phyloP scores from a whole-genome alignment of 1,140 invertebrate species.

The Episyrphus balteatus region DNA sequence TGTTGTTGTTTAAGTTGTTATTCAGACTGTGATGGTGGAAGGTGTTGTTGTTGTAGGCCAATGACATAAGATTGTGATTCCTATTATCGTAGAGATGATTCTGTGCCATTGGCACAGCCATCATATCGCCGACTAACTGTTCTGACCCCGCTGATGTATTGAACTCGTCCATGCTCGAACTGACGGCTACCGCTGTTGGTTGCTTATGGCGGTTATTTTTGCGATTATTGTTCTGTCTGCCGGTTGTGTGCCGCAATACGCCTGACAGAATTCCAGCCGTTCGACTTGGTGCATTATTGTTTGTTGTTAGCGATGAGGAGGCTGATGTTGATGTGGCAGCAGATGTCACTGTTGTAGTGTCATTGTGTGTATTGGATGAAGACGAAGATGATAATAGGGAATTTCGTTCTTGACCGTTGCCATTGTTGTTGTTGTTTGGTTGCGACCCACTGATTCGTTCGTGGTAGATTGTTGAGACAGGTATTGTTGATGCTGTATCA shows the following conservation, averaged over 20 bases:
- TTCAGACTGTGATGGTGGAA: slow-evolving; percentile 6
- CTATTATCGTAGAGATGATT: slow-evolving; percentile 23
- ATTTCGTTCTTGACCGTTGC: slow-evolving; percentile 30
- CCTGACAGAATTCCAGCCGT: slow-evolving; percentile 4
- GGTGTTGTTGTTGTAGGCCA: slow-evolving; percentile 16
- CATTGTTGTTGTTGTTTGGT: slow-evolving; percentile 9
- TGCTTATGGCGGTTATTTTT: slow-evolving; percentile 8
- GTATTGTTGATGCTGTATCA: slow-evolving; percentile 36
- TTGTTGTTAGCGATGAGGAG: slow-evolving; percentile 5
- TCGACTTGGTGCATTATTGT: not conserved
- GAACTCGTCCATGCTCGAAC: slow-evolving; percentile 17
- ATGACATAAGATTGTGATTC: slow-evolving; percentile 28
- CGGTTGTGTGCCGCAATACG: slow-evolving; percentile 5
- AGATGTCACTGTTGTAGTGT: slow-evolving; percentile 25
- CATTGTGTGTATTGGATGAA: slow-evolving; percentile 17
- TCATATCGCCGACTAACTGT: slow-evolving; percentile 22
- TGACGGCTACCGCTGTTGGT: slow-evolving; percentile 10
- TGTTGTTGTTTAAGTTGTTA: slow-evolving; percentile 6
- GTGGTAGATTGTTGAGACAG: slow-evolving; percentile 36
- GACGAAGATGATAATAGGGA: slow-evolving; percentile 28
- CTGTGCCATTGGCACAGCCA: slow-evolving; percentile 18
- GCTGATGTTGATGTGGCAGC: slow-evolving; percentile 6
- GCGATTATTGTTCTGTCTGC: slow-evolving; percentile 1
- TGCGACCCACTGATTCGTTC: slow-evolving; percentile 33
- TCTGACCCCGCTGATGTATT: slow-evolving; percentile 18